Evolutionary conservation across 1,140 invertebrate genomes (phyloP).

Genomic region (Drosophila serrata): DNA sequence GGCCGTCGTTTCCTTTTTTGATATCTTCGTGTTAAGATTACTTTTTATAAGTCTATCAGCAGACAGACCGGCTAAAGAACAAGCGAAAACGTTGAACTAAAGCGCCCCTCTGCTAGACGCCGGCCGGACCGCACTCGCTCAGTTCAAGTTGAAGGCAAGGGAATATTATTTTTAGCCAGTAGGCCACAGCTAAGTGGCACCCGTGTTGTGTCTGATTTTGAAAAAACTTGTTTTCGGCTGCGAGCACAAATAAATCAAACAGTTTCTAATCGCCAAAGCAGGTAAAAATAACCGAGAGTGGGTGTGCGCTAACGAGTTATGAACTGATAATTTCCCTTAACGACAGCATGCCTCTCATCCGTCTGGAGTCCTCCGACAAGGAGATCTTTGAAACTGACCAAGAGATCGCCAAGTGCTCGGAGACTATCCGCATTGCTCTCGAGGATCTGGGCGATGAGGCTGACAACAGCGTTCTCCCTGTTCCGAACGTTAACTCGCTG

Average conservation of each 20-base stretch:
- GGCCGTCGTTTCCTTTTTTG: not conserved
- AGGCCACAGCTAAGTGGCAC: constrained; percentile 52
- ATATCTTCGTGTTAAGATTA: not conserved
- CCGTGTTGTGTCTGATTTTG: constrained; percentile 29
- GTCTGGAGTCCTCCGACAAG: constrained; percentile 96
- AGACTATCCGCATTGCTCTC: constrained; percentile 99
- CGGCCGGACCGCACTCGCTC: constrained; percentile 11
- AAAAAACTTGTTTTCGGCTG: constrained; percentile 32
- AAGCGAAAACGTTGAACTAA: not conserved
- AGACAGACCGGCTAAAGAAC: constrained; percentile 4
- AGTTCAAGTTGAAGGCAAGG: constrained; percentile 61
- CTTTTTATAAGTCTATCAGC: not conserved
- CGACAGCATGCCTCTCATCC: constrained; percentile 91
- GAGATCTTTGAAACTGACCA: constrained; percentile 99
- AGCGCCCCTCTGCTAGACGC: not conserved
- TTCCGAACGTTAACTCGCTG: constrained; percentile 99
- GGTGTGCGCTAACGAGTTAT: constrained; percentile 10
- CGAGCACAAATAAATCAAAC: constrained; percentile 43
- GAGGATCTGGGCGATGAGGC: constrained; percentile 98
- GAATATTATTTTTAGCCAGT: constrained; percentile 58
- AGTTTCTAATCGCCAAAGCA: constrained; percentile 11
- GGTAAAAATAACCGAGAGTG: constrained; percentile 18
- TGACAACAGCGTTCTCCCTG: constrained; percentile 96
- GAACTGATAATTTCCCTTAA: not conserved
- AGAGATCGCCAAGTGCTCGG: constrained; percentile 98